Percentiles rank a stretch among this genome's conserved stretches.
These are phyloP conservation scores for Zosterops pallidus DNA, from an alignment of 2,113 vertebrate species.

Conservation along the genomic window DNA sequence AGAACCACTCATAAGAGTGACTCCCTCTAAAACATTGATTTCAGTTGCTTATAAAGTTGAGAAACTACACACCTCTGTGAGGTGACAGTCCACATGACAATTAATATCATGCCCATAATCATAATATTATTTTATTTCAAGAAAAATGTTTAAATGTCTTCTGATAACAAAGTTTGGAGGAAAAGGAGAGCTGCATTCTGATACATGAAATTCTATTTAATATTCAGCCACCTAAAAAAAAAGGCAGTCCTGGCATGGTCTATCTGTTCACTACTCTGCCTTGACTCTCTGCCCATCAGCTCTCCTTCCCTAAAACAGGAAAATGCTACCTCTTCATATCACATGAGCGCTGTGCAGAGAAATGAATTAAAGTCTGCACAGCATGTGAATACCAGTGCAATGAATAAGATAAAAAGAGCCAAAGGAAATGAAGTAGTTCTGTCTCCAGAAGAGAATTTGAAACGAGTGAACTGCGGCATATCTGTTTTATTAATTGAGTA, in stretches of 20 bases:
- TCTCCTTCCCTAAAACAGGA: neutral
- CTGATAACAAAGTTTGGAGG: neutral
- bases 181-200: neutral
- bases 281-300: neutral
- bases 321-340: neutral
- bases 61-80: neutral
- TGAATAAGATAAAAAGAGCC: neutral
- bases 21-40: neutral
- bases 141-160: neutral
- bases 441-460: neutral
- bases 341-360: neutral
- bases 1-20: neutral
- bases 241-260: neutral
- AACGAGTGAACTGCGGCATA: neutral
- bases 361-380: neutral
- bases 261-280: neutral
- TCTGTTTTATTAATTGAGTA: neutral
- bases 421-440: slow-evolving; percentile 13
- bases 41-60: neutral
- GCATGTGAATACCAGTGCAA: neutral
- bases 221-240: neutral
- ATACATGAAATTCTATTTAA: neutral
- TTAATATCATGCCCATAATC: neutral
- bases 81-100: neutral
- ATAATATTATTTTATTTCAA: neutral